Evolutionary conservation across 2,113 vertebrate genomes (phyloP).

Genomic region (Eulacestoma nigropectus): DNA sequence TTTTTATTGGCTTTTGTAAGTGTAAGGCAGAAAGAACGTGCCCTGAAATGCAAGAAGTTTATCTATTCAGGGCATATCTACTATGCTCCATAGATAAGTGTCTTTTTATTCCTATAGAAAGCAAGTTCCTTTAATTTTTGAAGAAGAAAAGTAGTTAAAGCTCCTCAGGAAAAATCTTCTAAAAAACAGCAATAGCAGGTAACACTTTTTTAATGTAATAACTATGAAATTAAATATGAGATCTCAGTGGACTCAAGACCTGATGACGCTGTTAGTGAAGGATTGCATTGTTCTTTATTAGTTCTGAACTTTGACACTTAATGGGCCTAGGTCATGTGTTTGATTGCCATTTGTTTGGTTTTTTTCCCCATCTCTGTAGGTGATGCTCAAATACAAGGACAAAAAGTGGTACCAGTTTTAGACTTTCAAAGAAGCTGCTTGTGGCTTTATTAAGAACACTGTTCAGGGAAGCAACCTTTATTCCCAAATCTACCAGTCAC

Average conservation of each 20-base stretch:
- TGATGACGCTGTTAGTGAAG: not conserved
- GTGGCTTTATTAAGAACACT: slow-evolving; percentile 59
- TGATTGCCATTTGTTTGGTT: not conserved
- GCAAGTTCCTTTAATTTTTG: not conserved
- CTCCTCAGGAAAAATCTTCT: not conserved
- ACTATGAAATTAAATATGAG: not conserved
- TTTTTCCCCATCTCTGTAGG: slow-evolving; percentile 69
- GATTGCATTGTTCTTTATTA: not conserved
- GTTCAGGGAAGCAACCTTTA: slow-evolving; percentile 70
- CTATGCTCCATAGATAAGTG: not conserved
- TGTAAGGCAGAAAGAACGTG: not conserved
- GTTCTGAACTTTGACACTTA: not conserved
- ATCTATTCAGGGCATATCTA: not conserved
- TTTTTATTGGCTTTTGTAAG: not conserved
- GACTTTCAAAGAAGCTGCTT: slow-evolving; percentile 55
- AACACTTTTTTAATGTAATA: not conserved
- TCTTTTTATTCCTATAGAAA: not conserved
- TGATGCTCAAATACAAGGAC: slow-evolving; percentile 98
- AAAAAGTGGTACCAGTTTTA: slow-evolving; percentile 99
- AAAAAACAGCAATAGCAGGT: not conserved
- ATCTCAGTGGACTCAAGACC: not conserved
- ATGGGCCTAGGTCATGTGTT: not conserved
- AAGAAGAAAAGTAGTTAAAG: not conserved
- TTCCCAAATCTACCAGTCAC: slow-evolving; percentile 61
- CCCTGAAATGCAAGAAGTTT: not conserved